phyloP scores from a whole-genome alignment of 1,140 invertebrate genomes.

The Cheumatopsyche charites region DNA sequence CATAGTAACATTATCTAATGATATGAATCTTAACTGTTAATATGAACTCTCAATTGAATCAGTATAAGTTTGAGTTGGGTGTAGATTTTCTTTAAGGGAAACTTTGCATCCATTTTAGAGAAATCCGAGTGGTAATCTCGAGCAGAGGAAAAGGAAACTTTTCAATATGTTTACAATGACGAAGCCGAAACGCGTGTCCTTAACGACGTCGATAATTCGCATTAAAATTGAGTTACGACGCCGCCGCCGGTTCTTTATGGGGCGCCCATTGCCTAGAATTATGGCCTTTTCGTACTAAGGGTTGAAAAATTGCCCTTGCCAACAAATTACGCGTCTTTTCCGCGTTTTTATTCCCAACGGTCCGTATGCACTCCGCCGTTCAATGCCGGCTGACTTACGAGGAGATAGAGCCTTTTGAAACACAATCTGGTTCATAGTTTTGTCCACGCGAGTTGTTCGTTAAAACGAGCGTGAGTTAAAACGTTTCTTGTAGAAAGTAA shows the following conservation, averaged over 20 bases:
- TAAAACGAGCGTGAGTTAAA: neutral
- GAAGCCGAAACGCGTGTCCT: conserved; percentile 11
- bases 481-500: neutral
- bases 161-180: conserved; percentile 10
- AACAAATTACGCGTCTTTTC: neutral
- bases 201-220: conserved; percentile 41
- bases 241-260: conserved; percentile 40
- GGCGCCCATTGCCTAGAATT: conserved; percentile 39
- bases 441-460: neutral
- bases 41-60: too few relatives aligned
- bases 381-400: too few relatives aligned
- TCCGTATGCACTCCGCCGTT: neutral
- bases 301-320: conserved; percentile 8
- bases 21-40: too few relatives aligned
- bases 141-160: conserved; percentile 6
- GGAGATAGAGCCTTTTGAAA: too few relatives aligned
- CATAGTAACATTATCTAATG: too few relatives aligned
- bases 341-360: neutral
- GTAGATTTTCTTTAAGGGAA: too few relatives aligned
- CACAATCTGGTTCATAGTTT: too few relatives aligned
- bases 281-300: neutral
- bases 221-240: conserved; percentile 47
- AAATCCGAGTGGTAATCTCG: too few relatives aligned
- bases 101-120: too few relatives aligned
- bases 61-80: too few relatives aligned